These are phyloP conservation scores for Proteles cristata DNA, from an alignment of 2,113 vertebrate genomes.

Conservation along the genomic window DNA sequence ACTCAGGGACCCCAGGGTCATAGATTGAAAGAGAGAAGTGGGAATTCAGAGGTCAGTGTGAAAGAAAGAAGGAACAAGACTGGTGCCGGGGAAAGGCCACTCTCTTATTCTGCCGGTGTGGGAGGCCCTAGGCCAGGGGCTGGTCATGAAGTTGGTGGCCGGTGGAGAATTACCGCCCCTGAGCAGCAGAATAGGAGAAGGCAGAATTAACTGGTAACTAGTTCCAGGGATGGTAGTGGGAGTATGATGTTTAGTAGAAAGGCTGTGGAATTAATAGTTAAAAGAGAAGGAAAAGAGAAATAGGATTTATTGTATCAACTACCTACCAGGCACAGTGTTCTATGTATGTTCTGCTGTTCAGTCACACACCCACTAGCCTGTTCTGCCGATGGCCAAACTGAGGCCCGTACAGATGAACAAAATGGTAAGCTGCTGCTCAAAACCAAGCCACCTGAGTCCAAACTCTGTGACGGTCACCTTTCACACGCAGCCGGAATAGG, in stretches of 20 bases:
- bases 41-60: neutral
- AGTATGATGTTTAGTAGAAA: neutral
- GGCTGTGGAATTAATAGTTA: neutral
- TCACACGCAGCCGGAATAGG: neutral
- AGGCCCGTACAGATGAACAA: neutral
- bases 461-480: fast-evolving
- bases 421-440: neutral
- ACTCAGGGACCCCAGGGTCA: too few relatives aligned
- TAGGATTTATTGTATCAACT: neutral
- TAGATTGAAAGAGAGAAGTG: neutral
- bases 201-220: neutral
- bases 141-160: neutral
- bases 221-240: neutral
- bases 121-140: neutral
- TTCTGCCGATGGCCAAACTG: neutral
- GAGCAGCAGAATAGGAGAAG: neutral
- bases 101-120: neutral
- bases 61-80: neutral
- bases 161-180: neutral
- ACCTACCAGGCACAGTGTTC: fast-evolving
- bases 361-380: neutral
- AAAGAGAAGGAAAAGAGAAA: neutral
- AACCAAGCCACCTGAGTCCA: neutral
- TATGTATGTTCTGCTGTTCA: neutral
- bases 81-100: neutral